Evolutionary conservation across 2,888 invertebrate species (phyloP).

Genomic region (Sturmia bella): DNA sequence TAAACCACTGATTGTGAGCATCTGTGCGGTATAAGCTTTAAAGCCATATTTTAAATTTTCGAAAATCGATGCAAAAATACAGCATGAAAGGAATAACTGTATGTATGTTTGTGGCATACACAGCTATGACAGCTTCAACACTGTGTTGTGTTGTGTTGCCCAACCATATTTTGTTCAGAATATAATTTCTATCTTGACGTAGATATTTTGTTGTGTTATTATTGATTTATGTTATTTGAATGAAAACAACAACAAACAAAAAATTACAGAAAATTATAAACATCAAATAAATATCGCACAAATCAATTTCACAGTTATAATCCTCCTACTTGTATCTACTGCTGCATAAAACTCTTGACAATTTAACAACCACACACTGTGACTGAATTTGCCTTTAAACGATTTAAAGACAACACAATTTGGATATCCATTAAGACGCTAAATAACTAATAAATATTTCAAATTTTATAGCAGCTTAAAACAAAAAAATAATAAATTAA

Average conservation of each 20-base stretch:
- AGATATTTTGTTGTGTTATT: conserved; percentile 11
- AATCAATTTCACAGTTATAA: conserved; percentile 70
- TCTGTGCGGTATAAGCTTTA: no score
- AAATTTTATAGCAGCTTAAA: conserved; percentile 60
- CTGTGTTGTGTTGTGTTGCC: no score
- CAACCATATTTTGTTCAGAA: conserved; percentile 29
- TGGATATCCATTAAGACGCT: conserved; percentile 66
- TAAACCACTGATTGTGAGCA: no score
- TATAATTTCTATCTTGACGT: conserved; percentile 12
- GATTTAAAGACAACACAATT: conserved; percentile 40
- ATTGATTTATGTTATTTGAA: conserved; percentile 47
- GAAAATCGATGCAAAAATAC: no score
- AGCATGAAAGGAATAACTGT: no score
- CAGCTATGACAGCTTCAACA: no score
- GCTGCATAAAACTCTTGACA: conserved; percentile 37
- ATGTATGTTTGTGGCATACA: no score
- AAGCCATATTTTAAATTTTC: no score
- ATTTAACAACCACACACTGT: conserved; percentile 51
- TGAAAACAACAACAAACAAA: neutral
- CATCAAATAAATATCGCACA: conserved; percentile 64
- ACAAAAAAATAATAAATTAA: conserved; percentile 60
- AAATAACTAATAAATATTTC: conserved; percentile 68
- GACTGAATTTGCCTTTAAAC: conserved; percentile 32
- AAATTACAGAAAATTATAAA: conserved; percentile 18
- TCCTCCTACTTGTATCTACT: conserved; percentile 61